phyloP scores from a whole-genome alignment of 2,113 vertebrate species.

The Calidris pugnax region DNA sequence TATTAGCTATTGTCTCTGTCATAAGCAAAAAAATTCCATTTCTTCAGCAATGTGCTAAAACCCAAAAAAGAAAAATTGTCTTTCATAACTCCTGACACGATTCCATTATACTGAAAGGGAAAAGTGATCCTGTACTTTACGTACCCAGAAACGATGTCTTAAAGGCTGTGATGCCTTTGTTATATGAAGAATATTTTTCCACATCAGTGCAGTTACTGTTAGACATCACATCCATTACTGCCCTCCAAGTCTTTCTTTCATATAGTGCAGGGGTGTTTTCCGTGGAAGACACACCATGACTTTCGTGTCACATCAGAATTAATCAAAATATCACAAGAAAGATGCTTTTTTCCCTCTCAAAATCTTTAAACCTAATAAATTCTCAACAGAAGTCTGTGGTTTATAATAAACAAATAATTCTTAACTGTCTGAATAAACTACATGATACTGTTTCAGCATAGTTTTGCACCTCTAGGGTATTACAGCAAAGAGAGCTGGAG shows the following conservation, averaged over 20 bases:
- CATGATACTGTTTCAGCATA: background rate
- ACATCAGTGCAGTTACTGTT: background rate
- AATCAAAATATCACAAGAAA: background rate
- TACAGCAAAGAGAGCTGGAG: background rate
- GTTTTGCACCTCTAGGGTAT: background rate
- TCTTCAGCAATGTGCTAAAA: conserved; percentile 15
- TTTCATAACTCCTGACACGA: conserved; percentile 31
- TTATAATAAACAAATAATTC: background rate
- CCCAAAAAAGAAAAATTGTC: conserved; percentile 1
- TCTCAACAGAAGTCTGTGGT: background rate
- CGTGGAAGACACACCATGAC: background rate
- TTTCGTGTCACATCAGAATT: background rate
- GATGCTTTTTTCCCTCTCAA: background rate
- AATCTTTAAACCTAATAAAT: background rate
- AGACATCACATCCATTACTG: background rate
- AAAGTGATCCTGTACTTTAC: background rate
- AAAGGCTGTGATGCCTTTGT: background rate
- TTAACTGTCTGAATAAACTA: background rate
- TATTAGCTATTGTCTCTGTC: conserved; percentile 17
- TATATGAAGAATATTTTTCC: background rate
- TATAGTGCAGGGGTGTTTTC: background rate
- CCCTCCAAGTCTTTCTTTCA: background rate
- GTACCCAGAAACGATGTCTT: background rate
- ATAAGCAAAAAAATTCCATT: conserved; percentile 15
- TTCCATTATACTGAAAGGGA: conserved; percentile 14